Conservation (phyloP, 1,140 invertebrate genomes). For the Gryllus bimaculatus region DNA sequence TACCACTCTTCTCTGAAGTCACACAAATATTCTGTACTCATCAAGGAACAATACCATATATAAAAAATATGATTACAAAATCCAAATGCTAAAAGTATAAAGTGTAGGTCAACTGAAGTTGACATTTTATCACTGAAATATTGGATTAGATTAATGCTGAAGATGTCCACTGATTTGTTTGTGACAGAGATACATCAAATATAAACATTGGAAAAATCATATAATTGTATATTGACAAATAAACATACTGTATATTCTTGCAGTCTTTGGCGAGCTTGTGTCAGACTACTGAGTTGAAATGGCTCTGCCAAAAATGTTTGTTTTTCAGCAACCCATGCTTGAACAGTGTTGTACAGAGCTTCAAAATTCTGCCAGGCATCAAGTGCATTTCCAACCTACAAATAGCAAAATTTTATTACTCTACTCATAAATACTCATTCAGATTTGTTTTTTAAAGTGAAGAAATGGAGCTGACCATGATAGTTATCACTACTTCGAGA, state of each 20-base stretch:
- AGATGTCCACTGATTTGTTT: no score
- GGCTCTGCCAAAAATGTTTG: constrained; percentile 65
- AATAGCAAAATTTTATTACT: constrained; percentile 8
- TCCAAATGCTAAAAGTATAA: no score
- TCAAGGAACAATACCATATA: neutral
- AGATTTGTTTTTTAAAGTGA: no score
- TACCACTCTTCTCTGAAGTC: neutral
- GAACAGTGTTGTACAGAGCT: constrained; percentile 67
- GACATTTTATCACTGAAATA: no score
- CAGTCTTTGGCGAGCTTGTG: constrained; percentile 71
- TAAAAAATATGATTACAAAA: no score
- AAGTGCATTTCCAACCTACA: constrained; percentile 65
- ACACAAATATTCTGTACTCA: neutral
- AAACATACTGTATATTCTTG: constrained; percentile 74
- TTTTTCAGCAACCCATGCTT: constrained; percentile 75
- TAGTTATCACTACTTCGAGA: no score
- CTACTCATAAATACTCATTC: neutral
- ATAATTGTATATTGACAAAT: neutral
- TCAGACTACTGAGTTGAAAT: constrained; percentile 63
- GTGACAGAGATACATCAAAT: no score
- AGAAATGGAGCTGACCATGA: no score
- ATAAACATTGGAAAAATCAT: no score
- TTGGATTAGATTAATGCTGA: no score
- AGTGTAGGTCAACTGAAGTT: no score
- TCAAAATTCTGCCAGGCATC: constrained; percentile 83